Evolutionary conservation across 2,797 vertebrate species (phyloP), one percentile per base, ranked within the genome.

Genomic region (Antennarius maculatus): DNA sequence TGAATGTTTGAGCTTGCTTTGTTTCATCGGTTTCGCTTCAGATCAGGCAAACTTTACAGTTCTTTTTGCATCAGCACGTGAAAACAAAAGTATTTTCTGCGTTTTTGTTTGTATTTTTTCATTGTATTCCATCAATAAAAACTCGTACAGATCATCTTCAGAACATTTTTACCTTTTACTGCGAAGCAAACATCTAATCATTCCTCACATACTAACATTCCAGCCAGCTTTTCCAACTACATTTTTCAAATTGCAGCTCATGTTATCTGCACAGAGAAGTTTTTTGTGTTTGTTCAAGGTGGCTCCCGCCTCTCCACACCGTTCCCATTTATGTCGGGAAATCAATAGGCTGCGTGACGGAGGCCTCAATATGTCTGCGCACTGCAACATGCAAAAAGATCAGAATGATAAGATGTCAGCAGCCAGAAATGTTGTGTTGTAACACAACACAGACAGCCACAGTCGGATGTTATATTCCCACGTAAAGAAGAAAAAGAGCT

Each of bases 281-380:
- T 48, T 27, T 43, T 27, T 43, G 47, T 71, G 41, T 81, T 66
- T 77, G 56, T 47, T 56, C 9, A 77, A 66, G 66, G 61, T 50
- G 71, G 34, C 27, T 66, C 54, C 53, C 23, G 10, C 53, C 52
- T 28, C 0, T 70, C 41, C 12, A 16, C 37, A 46, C 43, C 2
- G 47, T 49, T 70, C 57, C 60, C 39, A 4, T 62, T 71, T 46
- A 54, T 39, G 31, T 28, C 0, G 15, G 58, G 23, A 46, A 62
- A 69, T 64, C 74, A 67, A 49, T 0, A 3, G 4, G 1, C 3
- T 1, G n/a, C 16, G 3, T 18, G 64, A 43, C 53, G 0, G 50
- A 69, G 54, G 68, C 54, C 51, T 74, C 57, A 16, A 11, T 59
- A 16, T 51, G 72, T 68, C 53, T 52, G 28, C 54, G 41, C 23